Percentiles rank a stretch among this genome's conserved stretches.
Evolutionary conservation across 2,113 vertebrate genomes (phyloP).

Genomic region (Scolopax mira): DNA sequence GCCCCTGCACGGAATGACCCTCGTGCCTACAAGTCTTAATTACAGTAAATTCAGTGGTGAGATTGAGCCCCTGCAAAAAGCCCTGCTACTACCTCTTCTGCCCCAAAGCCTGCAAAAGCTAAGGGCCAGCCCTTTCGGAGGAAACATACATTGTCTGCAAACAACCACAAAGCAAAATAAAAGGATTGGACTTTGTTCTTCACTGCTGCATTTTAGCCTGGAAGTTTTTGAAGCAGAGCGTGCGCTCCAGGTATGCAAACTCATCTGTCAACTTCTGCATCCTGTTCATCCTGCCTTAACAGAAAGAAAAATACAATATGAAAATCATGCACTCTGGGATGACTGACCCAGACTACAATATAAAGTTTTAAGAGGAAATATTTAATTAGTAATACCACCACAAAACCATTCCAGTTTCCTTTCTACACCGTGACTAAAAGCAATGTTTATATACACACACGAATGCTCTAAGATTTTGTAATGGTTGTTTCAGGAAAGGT

Average conservation of each 20-base stretch:
- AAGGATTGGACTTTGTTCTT: not conserved
- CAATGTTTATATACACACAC: not conserved
- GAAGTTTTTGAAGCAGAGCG: not conserved
- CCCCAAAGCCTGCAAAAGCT: not conserved
- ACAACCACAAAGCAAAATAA: not conserved
- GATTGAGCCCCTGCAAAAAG: not conserved
- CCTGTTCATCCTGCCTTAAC: not conserved
- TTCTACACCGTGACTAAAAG: not conserved
- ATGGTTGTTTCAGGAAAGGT: not conserved
- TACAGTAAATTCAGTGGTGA: not conserved
- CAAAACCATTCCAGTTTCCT: not conserved
- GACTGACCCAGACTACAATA: not conserved
- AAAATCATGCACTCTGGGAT: not conserved
- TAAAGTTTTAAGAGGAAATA: not conserved
- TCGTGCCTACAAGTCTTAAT: not conserved
- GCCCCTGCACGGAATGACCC: not conserved
- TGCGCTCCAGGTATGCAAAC: not conserved
- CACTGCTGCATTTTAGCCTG: not conserved
- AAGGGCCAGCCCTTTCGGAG: accelerated
- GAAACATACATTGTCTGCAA: not conserved
- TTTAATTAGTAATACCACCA: not conserved
- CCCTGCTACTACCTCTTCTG: not conserved
- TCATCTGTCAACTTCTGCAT: not conserved
- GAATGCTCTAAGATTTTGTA: not conserved
- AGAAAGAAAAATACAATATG: not conserved